A percentile compares a stretch with the other conserved stretches of the same genome.
Conservation (phyloP, 2,888 invertebrate species). For the Catocala nupta region DNA sequence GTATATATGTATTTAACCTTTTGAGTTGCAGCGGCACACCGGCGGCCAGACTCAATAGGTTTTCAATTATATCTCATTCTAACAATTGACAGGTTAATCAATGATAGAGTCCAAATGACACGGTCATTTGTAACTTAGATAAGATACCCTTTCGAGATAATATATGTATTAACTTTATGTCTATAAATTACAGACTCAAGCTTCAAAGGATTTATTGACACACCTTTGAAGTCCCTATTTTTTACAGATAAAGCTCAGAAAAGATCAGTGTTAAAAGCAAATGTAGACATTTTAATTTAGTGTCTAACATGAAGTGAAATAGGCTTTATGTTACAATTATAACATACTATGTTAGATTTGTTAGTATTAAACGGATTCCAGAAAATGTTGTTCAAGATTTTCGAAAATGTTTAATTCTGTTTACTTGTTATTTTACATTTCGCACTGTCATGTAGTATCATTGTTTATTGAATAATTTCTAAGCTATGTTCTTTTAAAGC, state of each 20-base stretch:
- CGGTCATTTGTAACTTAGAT: neutral
- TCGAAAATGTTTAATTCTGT: no score
- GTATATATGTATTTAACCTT: neutral
- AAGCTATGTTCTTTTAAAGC: no score
- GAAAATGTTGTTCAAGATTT: no score
- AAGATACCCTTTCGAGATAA: neutral
- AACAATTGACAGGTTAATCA: no score
- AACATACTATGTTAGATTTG: neutral
- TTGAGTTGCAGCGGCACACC: no score
- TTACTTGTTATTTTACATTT: no score
- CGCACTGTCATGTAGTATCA: no score
- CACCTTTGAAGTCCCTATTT: constrained; percentile 4
- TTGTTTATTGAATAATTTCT: no score
- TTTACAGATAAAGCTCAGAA: neutral
- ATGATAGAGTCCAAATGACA: no score
- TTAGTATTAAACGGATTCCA: no score
- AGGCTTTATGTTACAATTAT: neutral
- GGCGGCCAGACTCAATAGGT: no score
- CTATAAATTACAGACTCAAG: constrained; percentile 11
- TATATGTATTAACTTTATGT: constrained; percentile 1
- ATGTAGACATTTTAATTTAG: neutral
- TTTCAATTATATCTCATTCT: no score
- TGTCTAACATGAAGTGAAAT: neutral
- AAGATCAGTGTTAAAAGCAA: neutral
- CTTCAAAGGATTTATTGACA: constrained; percentile 11